Base-by-base conservation (phyloP, 2,888 invertebrate genomes). In the Drosophila antonietae region DNA sequence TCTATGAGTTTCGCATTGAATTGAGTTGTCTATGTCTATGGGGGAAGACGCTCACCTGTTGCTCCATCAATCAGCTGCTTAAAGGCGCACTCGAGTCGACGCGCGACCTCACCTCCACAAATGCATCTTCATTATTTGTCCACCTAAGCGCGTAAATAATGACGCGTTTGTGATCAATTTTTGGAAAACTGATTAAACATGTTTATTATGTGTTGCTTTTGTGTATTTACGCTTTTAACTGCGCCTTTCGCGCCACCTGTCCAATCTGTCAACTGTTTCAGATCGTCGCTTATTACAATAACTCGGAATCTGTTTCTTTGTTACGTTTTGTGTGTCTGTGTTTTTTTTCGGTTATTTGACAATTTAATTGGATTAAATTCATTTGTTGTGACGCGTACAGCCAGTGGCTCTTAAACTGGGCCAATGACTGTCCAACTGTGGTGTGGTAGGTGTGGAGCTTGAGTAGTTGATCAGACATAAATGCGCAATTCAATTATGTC, bases 361-460 rank as follows among this genome's bases (percentile, higher is more conserved):
- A 71, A 73, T 73, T 80, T 78, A 75, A 83, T 83, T 80, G 83
- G 75, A 68, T 70, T 75, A 78, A 71, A 80, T 72, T 67, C 68
- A 81, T 75, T 73, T 66, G 63, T 53, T 67, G 78, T 68, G 62
- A 67, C 80, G 70, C 66, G 52, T 55, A 46, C 33, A 8, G 23
- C 14, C 9, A 18, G 56, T 47, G 56, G 2, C 55, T 63, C 41
- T 37, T 28, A 67, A 75, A 75, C 58, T 64, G 52, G 0, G n/a
- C 14, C 10, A 43, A 33, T 47, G 44, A 2, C 43, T 18, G 6
- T 44, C 8, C 58, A 71, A 71, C 67, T 72, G 65, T 63, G 10
- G 9, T 18, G n/a, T 12, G 1, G 15, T 10, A 8, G 7, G 8
- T 14, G 39, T 12, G 58, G 2, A 37, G 28, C 9, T 23, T 12